Conservation (phyloP, 2,888 invertebrate species). For the Julus scandinavius region DNA sequence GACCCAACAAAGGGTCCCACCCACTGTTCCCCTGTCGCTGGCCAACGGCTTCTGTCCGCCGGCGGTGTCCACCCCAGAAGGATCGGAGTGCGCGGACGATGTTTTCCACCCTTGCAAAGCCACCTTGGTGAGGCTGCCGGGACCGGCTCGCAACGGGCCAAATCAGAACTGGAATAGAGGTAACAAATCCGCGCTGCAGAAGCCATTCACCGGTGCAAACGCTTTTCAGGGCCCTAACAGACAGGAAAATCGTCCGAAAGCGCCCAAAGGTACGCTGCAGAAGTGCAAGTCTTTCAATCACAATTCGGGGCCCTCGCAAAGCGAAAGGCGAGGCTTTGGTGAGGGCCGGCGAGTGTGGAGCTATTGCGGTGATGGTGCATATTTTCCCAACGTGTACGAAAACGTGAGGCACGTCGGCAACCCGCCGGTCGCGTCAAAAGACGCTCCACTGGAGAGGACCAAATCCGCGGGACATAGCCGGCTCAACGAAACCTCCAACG, state of each 20-base stretch:
- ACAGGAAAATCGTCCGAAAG: too few species aligned
- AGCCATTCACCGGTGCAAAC: background rate
- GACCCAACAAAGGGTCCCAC: background rate
- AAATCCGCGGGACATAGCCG: background rate
- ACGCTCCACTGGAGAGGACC: background rate
- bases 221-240: background rate
- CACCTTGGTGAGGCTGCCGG: background rate
- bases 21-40: background rate
- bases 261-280: background rate
- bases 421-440: background rate
- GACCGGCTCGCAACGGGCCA: too few species aligned
- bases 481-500: too few species aligned
- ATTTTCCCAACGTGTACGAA: conserved; percentile 49
- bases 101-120: conserved; percentile 23
- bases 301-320: too few species aligned
- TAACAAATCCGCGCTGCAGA: background rate
- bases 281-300: background rate
- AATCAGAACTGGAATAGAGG: too few species aligned
- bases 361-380: conserved; percentile 47
- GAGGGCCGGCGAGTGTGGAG: conserved; percentile 29
- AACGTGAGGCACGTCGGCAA: background rate
- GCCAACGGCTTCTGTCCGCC: background rate
- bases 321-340: background rate
- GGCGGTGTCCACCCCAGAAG: conserved; percentile 42
- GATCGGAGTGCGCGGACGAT: background rate